Evolutionary conservation across 2,888 invertebrate genomes (phyloP).

Genomic region (Helobdella robusta): DNA sequence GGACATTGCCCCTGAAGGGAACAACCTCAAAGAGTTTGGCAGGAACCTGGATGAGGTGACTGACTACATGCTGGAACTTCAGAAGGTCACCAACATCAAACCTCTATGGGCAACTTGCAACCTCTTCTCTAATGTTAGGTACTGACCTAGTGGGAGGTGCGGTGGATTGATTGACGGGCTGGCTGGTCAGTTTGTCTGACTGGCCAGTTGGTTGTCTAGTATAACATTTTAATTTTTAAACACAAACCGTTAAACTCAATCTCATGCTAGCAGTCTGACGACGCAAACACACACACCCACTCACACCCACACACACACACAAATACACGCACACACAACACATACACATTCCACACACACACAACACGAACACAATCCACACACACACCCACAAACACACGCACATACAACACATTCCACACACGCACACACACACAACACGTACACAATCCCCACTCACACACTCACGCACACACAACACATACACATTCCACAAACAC

Average conservation of each 20-base stretch:
- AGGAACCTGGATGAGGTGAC: slow-evolving; percentile 56
- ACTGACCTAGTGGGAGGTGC: too few relatives aligned
- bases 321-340: neutral
- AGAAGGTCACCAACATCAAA: slow-evolving; percentile 56
- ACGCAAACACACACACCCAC: too few relatives aligned
- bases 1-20: slow-evolving; percentile 56
- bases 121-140: slow-evolving; percentile 58
- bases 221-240: too few relatives aligned
- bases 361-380: neutral
- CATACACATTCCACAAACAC: neutral
- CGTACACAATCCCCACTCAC: slow-evolving; percentile 9
- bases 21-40: slow-evolving; percentile 55
- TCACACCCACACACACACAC: neutral
- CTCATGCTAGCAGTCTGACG: too few relatives aligned
- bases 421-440: slow-evolving; percentile 14
- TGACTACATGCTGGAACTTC: slow-evolving; percentile 56
- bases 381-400: slow-evolving; percentile 12
- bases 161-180: too few relatives aligned
- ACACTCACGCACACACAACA: slow-evolving; percentile 13
- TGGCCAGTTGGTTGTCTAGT: too few relatives aligned
- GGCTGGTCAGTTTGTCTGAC: too few relatives aligned
- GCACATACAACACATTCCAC: neutral
- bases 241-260: too few relatives aligned
- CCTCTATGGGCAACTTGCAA: slow-evolving; percentile 60
- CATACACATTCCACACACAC: neutral